Base-by-base conservation (phyloP, 2,797 vertebrate genomes). In the Oreochromis mossambicus region DNA sequence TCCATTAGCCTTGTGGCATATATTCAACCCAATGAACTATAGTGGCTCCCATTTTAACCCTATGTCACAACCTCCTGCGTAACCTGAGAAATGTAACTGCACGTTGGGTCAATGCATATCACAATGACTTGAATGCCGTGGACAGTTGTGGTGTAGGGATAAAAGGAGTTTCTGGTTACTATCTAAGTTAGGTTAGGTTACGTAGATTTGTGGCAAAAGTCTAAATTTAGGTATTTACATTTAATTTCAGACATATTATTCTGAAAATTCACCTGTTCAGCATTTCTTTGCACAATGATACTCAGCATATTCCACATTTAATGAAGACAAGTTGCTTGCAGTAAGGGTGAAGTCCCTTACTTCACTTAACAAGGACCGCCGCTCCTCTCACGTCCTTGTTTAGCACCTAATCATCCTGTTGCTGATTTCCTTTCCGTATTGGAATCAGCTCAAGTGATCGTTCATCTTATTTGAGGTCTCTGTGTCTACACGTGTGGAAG, bases 121-220 rank as follows among this genome's bases (percentile, higher is more conserved):
- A 34, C 29, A 19, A 0, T 17, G 56, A 34, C 56, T 34, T 10
- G 56, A 34, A 11, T 1, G 56, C 29, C 2, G 9, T 34, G 5
- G 29, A 61, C 5, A 10, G 15, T 29, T 58, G 15, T 19, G 56
- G 29, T 10, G 15, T 32, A 58, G 55, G 55, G 1, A 3, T 58
- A 58, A 58, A 17, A 58, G 0, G 15, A 32, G 29, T 34, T 58
- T 0, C 8, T 15, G 56, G 56, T 58, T 58, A 0, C 26, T 17
- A 58, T 58, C 5, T 0, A 19, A 19, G 3, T 4, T 61, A 61
- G 0, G 15, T 29, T 61, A 61, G 29, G 56, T 61, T 61, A 1
- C 17, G 2, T 34, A 61, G 56, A 1, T 61, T 61, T 1, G 15
- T 34, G 8, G 56, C 0, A 61, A 19, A 61, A 61, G 56, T 17